Conservation (phyloP, 2,888 invertebrate genomes). For the Tetragonula carbonaria region DNA sequence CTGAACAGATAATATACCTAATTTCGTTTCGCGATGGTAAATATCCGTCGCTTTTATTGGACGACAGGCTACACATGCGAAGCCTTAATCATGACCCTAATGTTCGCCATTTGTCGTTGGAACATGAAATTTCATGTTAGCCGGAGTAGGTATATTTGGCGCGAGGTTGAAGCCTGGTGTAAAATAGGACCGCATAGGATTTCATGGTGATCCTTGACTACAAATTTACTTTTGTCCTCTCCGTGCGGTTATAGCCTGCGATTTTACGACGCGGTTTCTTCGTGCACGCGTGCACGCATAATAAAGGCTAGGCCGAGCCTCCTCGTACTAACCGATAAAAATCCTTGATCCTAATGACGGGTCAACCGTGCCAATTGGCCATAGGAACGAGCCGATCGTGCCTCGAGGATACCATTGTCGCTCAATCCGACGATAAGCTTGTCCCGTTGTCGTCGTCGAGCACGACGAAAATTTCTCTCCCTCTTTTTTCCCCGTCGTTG, state of each 20-base stretch:
- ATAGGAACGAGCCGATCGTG: constrained; percentile 62
- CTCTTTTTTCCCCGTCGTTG: background rate
- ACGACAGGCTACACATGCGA: background rate
- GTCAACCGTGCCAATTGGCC: constrained; percentile 82
- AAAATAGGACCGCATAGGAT: constrained; percentile 43
- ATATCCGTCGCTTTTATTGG: background rate
- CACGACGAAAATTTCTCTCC: background rate
- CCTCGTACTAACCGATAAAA: constrained; percentile 58
- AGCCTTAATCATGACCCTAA: constrained; percentile 9
- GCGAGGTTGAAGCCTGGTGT: constrained; percentile 37
- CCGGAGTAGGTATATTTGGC: constrained; percentile 40
- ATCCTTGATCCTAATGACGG: constrained; percentile 83
- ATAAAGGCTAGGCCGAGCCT: constrained; percentile 69
- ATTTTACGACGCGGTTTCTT: constrained; percentile 4
- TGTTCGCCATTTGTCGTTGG: constrained; percentile 30
- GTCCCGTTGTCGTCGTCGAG: constrained; percentile 12
- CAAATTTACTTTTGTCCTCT: constrained; percentile 48
- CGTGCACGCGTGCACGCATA: constrained; percentile 53
- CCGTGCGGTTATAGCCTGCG: constrained; percentile 13
- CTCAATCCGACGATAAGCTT: constrained; percentile 54
- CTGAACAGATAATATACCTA: background rate
- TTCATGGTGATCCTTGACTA: constrained; percentile 54
- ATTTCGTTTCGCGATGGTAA: background rate
- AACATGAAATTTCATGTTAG: constrained; percentile 26
- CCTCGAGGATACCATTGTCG: constrained; percentile 55